A percentile compares a stretch with the other conserved stretches of the same genome.
These are phyloP conservation scores for Branchipolynoe longqiensis DNA, from an alignment of 2,888 invertebrate species.

Conservation along the genomic window DNA sequence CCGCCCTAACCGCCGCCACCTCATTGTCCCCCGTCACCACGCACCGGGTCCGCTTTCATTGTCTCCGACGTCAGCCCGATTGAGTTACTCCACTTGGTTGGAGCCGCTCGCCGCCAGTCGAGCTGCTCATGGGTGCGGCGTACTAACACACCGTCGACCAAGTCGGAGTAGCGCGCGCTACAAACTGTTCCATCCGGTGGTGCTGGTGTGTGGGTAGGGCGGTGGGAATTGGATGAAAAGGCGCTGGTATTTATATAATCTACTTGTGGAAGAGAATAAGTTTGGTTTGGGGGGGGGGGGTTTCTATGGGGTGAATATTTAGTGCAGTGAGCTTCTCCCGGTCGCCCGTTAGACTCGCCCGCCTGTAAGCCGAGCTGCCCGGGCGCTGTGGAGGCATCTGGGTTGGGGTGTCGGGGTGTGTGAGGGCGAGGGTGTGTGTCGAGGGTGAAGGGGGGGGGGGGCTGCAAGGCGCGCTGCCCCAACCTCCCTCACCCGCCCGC, in stretches of 20 bases:
- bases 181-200: too few relatives aligned
- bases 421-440: neutral
- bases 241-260: too few relatives aligned
- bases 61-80: conserved; percentile 12
- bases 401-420: neutral
- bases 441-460: neutral
- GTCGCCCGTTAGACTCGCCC: neutral
- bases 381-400: neutral
- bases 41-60: conserved; percentile 30
- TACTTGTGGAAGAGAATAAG: too few relatives aligned
- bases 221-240: too few relatives aligned
- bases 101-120: neutral
- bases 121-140: neutral
- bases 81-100: conserved; percentile 19
- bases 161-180: too few relatives aligned
- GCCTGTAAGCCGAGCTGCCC: neutral
- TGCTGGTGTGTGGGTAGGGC: too few relatives aligned
- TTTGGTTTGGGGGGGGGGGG: too few relatives aligned
- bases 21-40: conserved; percentile 27
- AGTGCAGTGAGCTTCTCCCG: neutral
- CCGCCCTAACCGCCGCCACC: neutral
- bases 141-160: too few relatives aligned
- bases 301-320: neutral
- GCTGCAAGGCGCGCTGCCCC: neutral
- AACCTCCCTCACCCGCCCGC: too few relatives aligned